Conservation (phyloP, 2,888 invertebrate species). For the Ophion ventricosus region DNA sequence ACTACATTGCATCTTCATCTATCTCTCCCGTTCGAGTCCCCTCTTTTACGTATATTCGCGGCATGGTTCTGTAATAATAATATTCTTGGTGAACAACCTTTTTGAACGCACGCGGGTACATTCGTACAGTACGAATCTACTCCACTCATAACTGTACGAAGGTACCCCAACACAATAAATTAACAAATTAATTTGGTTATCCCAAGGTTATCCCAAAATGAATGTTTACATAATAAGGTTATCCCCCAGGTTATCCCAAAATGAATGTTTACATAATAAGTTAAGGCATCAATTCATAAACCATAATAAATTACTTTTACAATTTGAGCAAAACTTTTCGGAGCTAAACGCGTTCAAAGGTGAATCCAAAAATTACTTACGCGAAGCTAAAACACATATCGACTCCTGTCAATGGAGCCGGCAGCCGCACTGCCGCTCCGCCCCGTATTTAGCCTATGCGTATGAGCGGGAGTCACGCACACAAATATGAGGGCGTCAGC, state of each 20-base stretch:
- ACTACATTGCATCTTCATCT: constrained; percentile 4
- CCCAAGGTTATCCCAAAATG: too few species aligned
- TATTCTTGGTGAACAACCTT: background rate
- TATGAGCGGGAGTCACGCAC: background rate
- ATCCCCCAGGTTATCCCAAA: background rate
- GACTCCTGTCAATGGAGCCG: background rate
- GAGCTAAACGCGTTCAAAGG: background rate
- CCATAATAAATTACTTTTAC: background rate
- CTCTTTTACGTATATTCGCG: background rate
- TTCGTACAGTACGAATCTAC: background rate
- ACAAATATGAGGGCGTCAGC: background rate
- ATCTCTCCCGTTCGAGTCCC: background rate
- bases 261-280: background rate
- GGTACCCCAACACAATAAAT: constrained; percentile 2
- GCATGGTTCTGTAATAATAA: background rate
- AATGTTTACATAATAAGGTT: background rate
- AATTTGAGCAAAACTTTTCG: background rate
- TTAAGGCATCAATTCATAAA: background rate
- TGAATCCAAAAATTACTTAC: background rate
- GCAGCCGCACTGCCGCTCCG: background rate
- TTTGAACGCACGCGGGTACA: background rate
- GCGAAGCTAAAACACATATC: background rate
- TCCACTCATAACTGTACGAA: background rate
- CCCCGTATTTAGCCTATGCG: background rate
- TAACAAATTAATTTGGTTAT: background rate